A percentile compares a stretch with the other conserved stretches of the same genome.
Evolutionary conservation across 2,888 invertebrate species (phyloP).

Genomic region (Dorcus parallelipipedus): DNA sequence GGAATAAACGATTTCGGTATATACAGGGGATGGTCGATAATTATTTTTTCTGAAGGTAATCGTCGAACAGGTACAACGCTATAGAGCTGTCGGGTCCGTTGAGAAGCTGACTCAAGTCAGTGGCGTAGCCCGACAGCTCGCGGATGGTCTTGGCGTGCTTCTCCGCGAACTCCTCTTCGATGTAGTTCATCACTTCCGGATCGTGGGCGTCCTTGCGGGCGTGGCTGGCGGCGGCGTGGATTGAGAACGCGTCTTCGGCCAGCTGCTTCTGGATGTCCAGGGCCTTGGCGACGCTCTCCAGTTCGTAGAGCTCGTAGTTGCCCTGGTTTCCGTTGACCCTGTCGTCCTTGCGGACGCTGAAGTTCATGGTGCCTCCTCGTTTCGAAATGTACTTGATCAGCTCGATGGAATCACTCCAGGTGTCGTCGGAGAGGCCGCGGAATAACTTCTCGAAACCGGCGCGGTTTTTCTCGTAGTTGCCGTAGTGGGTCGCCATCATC

Average conservation of each 20-base stretch:
- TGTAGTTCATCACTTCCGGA: conserved; percentile 69
- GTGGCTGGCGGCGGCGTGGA: conserved; percentile 63
- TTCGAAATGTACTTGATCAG: conserved; percentile 74
- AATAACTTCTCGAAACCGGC: conserved; percentile 74
- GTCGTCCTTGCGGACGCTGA: conserved; percentile 45
- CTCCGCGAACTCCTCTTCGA: conserved; percentile 74
- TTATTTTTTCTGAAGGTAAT: conserved; percentile 51
- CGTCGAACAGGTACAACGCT: conserved; percentile 72
- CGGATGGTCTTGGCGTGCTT: conserved; percentile 66
- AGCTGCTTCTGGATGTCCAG: conserved; percentile 73
- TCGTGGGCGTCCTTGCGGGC: conserved; percentile 59
- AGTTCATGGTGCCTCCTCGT: conserved; percentile 65
- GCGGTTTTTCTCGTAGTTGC: conserved; percentile 72
- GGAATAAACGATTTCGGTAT: not conserved
- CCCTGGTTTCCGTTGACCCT: conserved; percentile 44
- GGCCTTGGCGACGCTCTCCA: conserved; percentile 70
- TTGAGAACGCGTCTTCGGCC: conserved; percentile 62
- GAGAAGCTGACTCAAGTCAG: conserved; percentile 67
- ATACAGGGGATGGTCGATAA: conserved; percentile 4
- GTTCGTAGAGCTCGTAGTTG: conserved; percentile 62
- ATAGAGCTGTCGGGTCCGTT: conserved; percentile 60
- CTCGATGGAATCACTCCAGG: conserved; percentile 71
- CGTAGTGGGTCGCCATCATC: conserved; percentile 71
- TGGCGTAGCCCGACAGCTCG: conserved; percentile 67
- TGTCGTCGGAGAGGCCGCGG: conserved; percentile 67